Conservation (phyloP, 2,113 vertebrate species). For the Oryzias celebensis region DNA sequence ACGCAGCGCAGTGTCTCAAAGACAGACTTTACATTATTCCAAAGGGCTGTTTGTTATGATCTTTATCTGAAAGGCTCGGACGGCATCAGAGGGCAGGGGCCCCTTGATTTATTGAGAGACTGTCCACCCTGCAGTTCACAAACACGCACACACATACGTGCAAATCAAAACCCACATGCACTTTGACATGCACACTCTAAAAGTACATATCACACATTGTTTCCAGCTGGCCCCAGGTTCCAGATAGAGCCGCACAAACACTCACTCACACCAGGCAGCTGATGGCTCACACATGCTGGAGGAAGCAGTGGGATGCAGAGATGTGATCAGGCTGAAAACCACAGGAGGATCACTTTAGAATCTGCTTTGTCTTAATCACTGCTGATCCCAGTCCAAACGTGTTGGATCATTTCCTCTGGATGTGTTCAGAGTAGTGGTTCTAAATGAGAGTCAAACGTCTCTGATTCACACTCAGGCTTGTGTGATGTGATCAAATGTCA, state of each 20-base stretch:
- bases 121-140: conserved; percentile 15
- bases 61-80: conserved; percentile 39
- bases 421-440: too few species aligned
- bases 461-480: too few species aligned
- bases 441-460: too few species aligned
- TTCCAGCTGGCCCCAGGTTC: conserved; percentile 60
- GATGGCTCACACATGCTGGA: conserved; percentile 38
- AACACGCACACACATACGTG: conserved; percentile 5
- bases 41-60: conserved; percentile 67
- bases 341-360: not conserved
- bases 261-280: conserved; percentile 19
- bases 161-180: not conserved
- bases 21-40: conserved; percentile 61
- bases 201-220: conserved; percentile 53
- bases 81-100: conserved; percentile 46
- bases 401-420: not conserved
- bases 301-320: conserved; percentile 35
- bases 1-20: conserved; percentile 41
- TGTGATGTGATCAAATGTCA: not conserved
- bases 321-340: not conserved
- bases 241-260: conserved; percentile 19
- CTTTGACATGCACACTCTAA: conserved; percentile 26
- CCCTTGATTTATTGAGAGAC: conserved; percentile 69
- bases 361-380: conserved; percentile 1
- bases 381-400: not conserved